Conservation (phyloP, 2,888 invertebrate species). For the Hypomecis atomaria region DNA sequence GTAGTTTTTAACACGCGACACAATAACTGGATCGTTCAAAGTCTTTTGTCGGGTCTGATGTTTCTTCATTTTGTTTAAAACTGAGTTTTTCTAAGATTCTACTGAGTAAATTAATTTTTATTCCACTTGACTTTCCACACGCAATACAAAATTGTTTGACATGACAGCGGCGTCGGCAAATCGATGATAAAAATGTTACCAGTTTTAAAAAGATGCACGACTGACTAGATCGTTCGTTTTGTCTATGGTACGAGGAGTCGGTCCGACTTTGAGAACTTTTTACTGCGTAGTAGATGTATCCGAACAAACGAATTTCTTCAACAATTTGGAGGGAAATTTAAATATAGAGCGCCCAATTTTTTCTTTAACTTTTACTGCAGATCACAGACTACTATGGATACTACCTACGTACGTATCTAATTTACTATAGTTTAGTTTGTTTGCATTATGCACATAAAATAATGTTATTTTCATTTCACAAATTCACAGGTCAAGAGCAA, state of each 20-base stretch:
- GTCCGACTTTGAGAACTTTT: too few species aligned
- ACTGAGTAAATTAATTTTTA: slow-evolving; percentile 37
- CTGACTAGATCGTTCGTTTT: slow-evolving; percentile 19
- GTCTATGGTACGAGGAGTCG: slow-evolving; percentile 34
- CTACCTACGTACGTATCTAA: too few species aligned
- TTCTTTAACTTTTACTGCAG: too few species aligned
- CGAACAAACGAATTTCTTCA: slow-evolving; percentile 10
- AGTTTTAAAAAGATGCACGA: slow-evolving; percentile 42
- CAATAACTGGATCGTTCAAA: slow-evolving; percentile 83
- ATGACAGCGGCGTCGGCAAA: slow-evolving; percentile 71
- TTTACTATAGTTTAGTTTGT: not conserved
- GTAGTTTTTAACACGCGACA: slow-evolving; percentile 88
- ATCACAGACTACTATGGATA: too few species aligned
- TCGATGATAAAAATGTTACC: slow-evolving; percentile 65
- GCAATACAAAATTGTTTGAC: slow-evolving; percentile 61
- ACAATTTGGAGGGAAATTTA: not conserved
- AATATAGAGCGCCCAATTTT: not conserved
- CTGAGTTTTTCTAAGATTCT: slow-evolving; percentile 18
- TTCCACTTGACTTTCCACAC: slow-evolving; percentile 49
- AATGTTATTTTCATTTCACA: not conserved
- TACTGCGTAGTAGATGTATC: slow-evolving; percentile 4
- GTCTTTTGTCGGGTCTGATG: slow-evolving; percentile 79
- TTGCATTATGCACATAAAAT: not conserved
- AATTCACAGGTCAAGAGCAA: slow-evolving; percentile 57
- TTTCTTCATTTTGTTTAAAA: slow-evolving; percentile 74